Evolutionary conservation across 2,888 invertebrate species (phyloP).

Genomic region (Thera obeliscata): DNA sequence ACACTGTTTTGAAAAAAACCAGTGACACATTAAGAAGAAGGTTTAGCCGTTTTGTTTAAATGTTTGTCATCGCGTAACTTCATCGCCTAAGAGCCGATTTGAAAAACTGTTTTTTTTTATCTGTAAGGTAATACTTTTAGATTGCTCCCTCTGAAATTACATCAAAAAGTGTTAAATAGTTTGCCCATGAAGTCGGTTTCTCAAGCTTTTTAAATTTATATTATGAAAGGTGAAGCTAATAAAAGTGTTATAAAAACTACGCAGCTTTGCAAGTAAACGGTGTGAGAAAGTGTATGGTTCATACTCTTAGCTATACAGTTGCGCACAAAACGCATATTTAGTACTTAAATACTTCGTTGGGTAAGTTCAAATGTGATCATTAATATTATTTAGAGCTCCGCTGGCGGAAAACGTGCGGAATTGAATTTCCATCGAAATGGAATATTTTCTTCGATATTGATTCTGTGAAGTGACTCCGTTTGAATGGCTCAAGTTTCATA

Average conservation of each 20-base stretch:
- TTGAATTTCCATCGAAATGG: slow-evolving; percentile 55
- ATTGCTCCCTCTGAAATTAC: no score
- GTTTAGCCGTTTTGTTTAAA: no score
- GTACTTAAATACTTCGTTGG: slow-evolving; percentile 31
- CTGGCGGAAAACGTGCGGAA: slow-evolving; percentile 47
- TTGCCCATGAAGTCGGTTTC: no score
- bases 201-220: background rate
- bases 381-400: slow-evolving; percentile 50
- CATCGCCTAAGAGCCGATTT: no score
- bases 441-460: slow-evolving; percentile 53
- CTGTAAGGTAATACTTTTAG: no score
- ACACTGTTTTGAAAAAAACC: no score
- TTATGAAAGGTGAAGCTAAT: no score
- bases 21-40: no score
- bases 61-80: no score
- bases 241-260: no score
- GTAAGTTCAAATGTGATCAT: slow-evolving; percentile 45
- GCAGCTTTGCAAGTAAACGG: background rate
- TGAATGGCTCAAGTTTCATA: slow-evolving; percentile 47
- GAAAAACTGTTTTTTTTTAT: no score
- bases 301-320: background rate
- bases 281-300: background rate
- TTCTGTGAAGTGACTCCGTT: slow-evolving; percentile 44
- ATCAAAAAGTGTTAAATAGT: no score
- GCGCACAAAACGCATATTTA: slow-evolving; percentile 18